Evolutionary conservation across 2,888 invertebrate genomes (phyloP), one percentile per base, ranked within the genome.

Genomic region (Melinaea marsaeus): DNA sequence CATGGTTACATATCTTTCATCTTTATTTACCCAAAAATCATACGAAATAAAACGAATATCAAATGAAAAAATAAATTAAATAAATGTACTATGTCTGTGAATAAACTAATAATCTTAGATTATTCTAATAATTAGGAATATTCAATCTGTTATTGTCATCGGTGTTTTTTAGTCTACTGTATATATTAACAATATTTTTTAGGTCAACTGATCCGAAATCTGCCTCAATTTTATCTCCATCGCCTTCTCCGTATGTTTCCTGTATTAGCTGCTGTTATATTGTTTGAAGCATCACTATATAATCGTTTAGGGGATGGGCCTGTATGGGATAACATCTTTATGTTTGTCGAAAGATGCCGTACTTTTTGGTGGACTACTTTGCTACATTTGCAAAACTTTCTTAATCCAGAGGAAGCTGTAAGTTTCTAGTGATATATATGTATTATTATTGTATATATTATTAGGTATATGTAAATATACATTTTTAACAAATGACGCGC

Each of bases 191-290:
- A 7, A 32, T 51, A 32, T 22, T 22, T 71, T 72, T 45, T 76
- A 86, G 86, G 73, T 56, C 75, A 74, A 57, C 71, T 86, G 0
- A 7, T 85, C 0, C 80, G 75, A 65, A 81, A 75, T 48, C 67
- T 86, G 2, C 86, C 83, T 57, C 34, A 84, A 1, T 84, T 84
- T 69, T 86, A 86, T 70, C 68, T 86, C 2, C 80, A 81, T 58
- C 84, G 86, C 3, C 67, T 85, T 0, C 72, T 87, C 2, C 75
- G 86, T 3, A 79, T 86, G 76, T 83, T 85, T 54, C 86, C 86
- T 0, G 62, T 80, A 0, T 67, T 87, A 3, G 85, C 82, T 1
- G 71, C 80, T 0, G 72, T 74, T 22, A 72, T 84, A 0, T 68
- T 86, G 2, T 71, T 85, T 1, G 78, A 84, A 66, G 77, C 79